Base-by-base conservation (phyloP, 2,888 invertebrate genomes). In the Xestia ashworthii region DNA sequence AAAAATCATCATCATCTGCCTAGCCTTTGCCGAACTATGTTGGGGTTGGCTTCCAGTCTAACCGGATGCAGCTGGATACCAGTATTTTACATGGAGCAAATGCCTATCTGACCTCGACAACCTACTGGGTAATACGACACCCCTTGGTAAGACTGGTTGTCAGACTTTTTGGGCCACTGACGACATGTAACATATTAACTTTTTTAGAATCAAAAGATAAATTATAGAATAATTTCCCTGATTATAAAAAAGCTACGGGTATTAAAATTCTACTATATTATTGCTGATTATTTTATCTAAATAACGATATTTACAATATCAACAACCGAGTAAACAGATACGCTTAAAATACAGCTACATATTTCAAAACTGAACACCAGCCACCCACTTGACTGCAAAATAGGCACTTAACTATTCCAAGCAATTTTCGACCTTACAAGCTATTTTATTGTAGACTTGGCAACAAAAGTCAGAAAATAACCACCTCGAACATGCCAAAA, bases 271-370 rank as follows among this genome's bases (percentile, higher is more conserved):
- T 81, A 81, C 67, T 53, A 79, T 32, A 74, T 81, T 84, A 85
- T 80, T 85, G 79, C 81, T 80, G 71, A 69, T 72, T 50, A 66
- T 62, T 62, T 79, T 48, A 70, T 73, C 46, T 73, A 74, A 75
- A 48, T 76, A 79, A 76, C 74, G 50, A 74, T 86, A 86, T 86
- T 86, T 86, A 86, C 83, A 86, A 76, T 78, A 81, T 81, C 78
- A 77, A 85, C 76, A 82, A 74, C 16, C 11, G 14, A 69, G 22
- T 70, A 60, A 69, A 65, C 66, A 71, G 14, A 38, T n/a, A 76
- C 66, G 71, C 66, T 68, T 60, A 71, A 71, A 72, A 55, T 67
- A 81, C 65, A 74, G 71, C 50, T 60, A 32, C 32, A 32, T 32
- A 69, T 19, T 41, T 74, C 22, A 58, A 70, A 58, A 65, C 48